These are phyloP conservation scores for Coptodon bakossiorum DNA, from an alignment of 2,113 vertebrate genomes.

Conservation along the genomic window DNA sequence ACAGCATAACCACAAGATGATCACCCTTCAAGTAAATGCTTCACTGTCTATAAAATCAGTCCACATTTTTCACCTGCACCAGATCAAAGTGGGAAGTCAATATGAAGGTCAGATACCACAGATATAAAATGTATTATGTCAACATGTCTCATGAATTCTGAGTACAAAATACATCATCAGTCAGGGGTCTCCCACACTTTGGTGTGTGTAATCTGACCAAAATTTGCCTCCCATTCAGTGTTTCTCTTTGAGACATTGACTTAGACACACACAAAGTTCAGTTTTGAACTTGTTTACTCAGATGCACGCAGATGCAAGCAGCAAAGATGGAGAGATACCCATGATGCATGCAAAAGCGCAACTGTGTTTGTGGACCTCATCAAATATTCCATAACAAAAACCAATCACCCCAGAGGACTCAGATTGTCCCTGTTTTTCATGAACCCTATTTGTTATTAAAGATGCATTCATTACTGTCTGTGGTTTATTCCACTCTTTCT, in stretches of 20 bases:
- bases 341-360: background rate
- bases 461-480: background rate
- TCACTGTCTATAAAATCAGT: background rate
- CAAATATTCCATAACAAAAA: background rate
- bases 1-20: background rate
- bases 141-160: background rate
- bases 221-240: background rate
- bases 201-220: background rate
- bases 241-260: background rate
- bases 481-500: background rate
- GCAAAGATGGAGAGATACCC: background rate
- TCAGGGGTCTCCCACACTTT: background rate
- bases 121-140: background rate
- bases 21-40: background rate
- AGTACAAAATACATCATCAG: background rate
- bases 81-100: background rate
- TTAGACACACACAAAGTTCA: background rate
- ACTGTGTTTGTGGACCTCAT: background rate
- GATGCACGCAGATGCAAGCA: background rate
- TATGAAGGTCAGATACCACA: background rate
- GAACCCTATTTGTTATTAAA: background rate
- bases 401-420: background rate
- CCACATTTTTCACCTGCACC: background rate
- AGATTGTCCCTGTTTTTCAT: background rate
- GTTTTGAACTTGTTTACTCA: background rate